Base-by-base conservation (phyloP, 2,113 vertebrate genomes). In the Myrmecophaga tridactyla region DNA sequence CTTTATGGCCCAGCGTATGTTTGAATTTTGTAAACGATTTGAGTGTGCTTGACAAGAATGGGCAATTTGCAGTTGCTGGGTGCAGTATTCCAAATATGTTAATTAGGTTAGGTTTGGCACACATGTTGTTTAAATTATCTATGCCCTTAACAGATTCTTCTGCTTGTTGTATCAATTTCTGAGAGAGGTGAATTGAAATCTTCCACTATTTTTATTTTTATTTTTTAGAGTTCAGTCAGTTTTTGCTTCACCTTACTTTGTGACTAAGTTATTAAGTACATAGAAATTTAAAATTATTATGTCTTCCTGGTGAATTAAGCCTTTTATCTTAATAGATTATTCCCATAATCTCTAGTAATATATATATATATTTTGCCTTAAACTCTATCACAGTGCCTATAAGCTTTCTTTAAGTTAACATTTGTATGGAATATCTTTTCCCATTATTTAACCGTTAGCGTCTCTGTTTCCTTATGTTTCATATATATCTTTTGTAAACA, bases 41-140 rank as follows among this genome's bases (percentile, higher is more conserved):
- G 63, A 93, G 87, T 60, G n/a, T 86, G 84, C 56, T 94, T 46
- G 87, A 72, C 72, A 62, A 95, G 93, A 89, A 89, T 69, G 80
- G 80, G 72, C 43, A 62, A 84, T 95, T 80, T 83, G 41, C 83
- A 41, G 85, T 92, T 86, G 62, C 80, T 69, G 72, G 46, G 65
- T 76, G 13, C n/a, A 39, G 51, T 39, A n/a, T 83, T 89, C 94
- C 94, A 86, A 96, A 89, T 92, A 82, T n/a, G 88, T 93, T 80
- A 81, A 31, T 89, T 89, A 86, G 75, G 85, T 73, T 77, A 63
- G 93, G 75, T 43, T 89, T 92, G 62, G 62, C 78, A 81, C 56
- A 60, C 10, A 4, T 36, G 67, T 58, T 72, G 29, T 90, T 93
- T 29, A 62, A n/a, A 12, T 85, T 92, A 75, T 89, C 90, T 73